Base-by-base conservation (phyloP, 2,888 invertebrate genomes). In the Meganola albula region DNA sequence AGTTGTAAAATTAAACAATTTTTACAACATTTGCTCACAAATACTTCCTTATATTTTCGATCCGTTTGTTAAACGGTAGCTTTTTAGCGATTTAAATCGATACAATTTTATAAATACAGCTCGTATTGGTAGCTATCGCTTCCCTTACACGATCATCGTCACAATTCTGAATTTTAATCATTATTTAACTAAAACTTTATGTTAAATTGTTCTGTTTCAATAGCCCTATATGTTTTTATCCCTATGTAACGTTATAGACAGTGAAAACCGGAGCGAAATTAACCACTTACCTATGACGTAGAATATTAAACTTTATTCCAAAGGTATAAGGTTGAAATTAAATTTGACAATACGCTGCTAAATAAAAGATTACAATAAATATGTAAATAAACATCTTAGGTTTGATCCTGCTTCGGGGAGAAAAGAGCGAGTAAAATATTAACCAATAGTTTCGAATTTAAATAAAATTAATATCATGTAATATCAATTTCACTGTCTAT, bases 401-500 rank as follows among this genome's bases (percentile, higher is more conserved):
- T 64, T 61, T 62, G 74, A 73, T 73, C 68, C 75, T 73, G 72
- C 70, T 71, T 74, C 70, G 73, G 71, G 69, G 69, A 58, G 66
- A 67, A 67, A 63, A 72, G 69, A 67, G 57, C 59, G 55, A 60
- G 61, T 60, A 58, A 64, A 70, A 46, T 46, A 52, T 54, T 47
- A 58, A 69, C 70, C 77, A 70, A 76, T 79, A 79, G 79, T 75
- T 82, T 79, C 79, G 79, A 84, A 84, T 84, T 82, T 78, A 83
- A 74, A 64, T 55, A 68, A 66, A 70, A 66, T 45, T 66, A 72
- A 77, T 78, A 78, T 78, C 78, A 76, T 75, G 63, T 83, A 75
- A 77, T 82, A 84, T 79, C 83, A 79, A 80, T 78, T 82, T 85
- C 84, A 83, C 84, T 85, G 84, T 85, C 84, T 85, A 83, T 82